phyloP scores from a whole-genome alignment of 2,113 vertebrate genomes.

The Meriones unguiculatus region DNA sequence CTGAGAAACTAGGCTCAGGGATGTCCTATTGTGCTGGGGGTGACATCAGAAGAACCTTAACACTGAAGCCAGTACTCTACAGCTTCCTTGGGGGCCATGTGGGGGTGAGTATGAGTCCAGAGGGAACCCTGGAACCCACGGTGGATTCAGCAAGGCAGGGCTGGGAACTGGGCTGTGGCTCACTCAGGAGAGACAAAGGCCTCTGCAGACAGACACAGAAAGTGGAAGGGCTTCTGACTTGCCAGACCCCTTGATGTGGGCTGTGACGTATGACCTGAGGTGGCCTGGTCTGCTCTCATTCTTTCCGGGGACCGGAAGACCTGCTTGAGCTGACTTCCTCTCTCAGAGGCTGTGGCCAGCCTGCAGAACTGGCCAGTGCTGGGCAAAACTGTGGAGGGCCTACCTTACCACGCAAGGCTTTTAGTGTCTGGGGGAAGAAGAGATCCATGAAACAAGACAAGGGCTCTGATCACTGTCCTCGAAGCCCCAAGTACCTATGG shows the following conservation, averaged over 20 bases:
- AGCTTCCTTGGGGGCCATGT: neutral
- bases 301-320: constrained; percentile 73
- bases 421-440: neutral
- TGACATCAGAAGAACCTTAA: neutral
- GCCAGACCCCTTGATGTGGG: constrained; percentile 72
- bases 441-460: neutral
- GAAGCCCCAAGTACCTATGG: neutral
- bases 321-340: constrained; percentile 63
- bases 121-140: neutral
- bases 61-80: neutral
- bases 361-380: neutral
- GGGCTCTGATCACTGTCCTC: neutral
- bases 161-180: neutral
- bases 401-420: neutral
- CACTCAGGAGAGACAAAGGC: neutral
- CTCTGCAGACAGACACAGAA: constrained; percentile 25
- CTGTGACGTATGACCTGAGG: constrained; percentile 36
- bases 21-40: neutral
- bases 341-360: constrained; percentile 58
- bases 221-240: constrained; percentile 20
- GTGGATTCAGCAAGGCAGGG: neutral
- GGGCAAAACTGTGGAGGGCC: neutral
- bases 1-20: neutral
- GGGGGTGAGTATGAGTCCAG: neutral
- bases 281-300: constrained; percentile 51